These are phyloP conservation scores for Tympanuchus pallidicinctus DNA, from an alignment of 2,113 vertebrate species.

Conservation along the genomic window DNA sequence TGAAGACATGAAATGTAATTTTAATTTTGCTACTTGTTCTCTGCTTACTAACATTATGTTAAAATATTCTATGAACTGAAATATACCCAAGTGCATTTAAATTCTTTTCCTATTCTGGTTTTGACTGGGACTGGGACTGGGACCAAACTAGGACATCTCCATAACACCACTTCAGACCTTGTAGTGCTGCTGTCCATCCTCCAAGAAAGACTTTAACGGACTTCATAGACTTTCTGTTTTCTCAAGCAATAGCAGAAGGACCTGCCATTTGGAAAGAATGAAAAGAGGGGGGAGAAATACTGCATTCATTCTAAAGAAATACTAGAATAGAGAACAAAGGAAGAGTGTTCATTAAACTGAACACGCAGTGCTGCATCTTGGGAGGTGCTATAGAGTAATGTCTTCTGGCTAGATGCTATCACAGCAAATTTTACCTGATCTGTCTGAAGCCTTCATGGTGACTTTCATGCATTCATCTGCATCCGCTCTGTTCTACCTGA, in stretches of 20 bases:
- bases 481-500: neutral
- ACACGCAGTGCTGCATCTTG: neutral
- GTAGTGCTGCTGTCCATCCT: neutral
- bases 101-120: neutral
- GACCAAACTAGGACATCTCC: neutral
- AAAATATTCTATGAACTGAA: neutral
- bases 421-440: neutral
- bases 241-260: neutral
- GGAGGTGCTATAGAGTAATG: neutral
- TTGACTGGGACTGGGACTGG: neutral
- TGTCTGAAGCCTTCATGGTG: accelerated
- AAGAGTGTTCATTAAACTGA: neutral
- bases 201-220: neutral
- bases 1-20: neutral
- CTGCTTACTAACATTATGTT: neutral
- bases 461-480: accelerated
- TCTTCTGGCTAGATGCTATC: neutral
- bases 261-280: neutral
- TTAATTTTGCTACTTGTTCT: neutral
- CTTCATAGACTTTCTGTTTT: neutral
- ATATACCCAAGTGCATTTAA: neutral
- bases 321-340: neutral
- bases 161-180: neutral
- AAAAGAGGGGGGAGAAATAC: neutral
- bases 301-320: neutral